Evolutionary conservation across 2,797 vertebrate genomes (phyloP), one percentile per base, ranked within the genome.

Genomic region (Hephaestus fuliginosus): DNA sequence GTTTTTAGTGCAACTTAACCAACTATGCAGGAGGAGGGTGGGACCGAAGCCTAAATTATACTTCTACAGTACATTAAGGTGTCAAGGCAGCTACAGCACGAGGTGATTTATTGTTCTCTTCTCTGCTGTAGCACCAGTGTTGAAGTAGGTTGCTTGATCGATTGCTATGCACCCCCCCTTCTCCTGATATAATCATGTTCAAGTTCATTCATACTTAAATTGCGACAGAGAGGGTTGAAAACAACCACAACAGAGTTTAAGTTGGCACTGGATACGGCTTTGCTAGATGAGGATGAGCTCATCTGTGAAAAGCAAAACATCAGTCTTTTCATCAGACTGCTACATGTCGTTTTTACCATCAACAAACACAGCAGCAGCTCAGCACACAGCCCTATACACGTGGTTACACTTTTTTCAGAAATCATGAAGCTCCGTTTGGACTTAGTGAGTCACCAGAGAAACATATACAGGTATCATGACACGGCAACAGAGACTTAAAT

Each of bases 91-190:
- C 41, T 53, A 28, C 68, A 52, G 57, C 28, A 18, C 3, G 17
- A 22, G 39, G 56, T 76, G 74, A 86, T 86, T 76, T 76, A 86
- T 64, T 65, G 61, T 30, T 25, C 7, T 56, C 48, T 44, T 53
- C 17, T 3, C 58, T 66, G 33, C 22, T 69, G 61, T 48, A 43
- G 39, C 75, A 49, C 57, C 55, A 33, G 14, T 13, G 70, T 78
- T 61, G 12, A 49, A 39, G n/a, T 14, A 71, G 72, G 76, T 13
- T 49, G 75, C 48, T 64, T 52, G 57, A 76, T 61, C 4, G 17
- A 64, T 64, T 14, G 64, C 63, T 13, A 25, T 30, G 25, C 43
- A 70, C 70, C 65, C 44, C 62, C 28, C 7, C 48, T 56, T 10
- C 12, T 28, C 17, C 68, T 76, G 72, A 76, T 66, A 44, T 33